A percentile compares a stretch with the other conserved stretches of the same genome.
These are phyloP conservation scores for Gandaritis pyraliata DNA, from an alignment of 2,888 invertebrate species.

Conservation along the genomic window DNA sequence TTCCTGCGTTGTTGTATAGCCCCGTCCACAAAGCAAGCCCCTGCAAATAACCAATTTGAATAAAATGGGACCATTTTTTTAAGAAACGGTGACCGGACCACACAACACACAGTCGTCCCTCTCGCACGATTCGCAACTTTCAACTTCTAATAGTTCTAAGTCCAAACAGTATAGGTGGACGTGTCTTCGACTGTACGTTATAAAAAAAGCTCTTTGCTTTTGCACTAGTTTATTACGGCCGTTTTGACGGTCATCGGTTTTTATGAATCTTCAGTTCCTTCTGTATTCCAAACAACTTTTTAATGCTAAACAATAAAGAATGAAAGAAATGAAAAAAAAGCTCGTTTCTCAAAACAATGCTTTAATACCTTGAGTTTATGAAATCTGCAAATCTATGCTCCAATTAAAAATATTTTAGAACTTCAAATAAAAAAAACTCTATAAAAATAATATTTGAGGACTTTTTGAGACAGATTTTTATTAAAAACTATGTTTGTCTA, in stretches of 20 bases:
- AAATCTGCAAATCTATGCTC: background rate
- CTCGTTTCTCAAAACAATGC: background rate
- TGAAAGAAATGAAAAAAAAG: background rate
- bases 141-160: no score
- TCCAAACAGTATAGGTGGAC: no score
- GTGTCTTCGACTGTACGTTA: no score
- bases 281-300: constrained; percentile 3
- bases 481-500: no score
- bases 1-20: constrained; percentile 7
- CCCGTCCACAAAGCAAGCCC: background rate
- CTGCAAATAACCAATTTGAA: constrained; percentile 20
- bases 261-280: background rate
- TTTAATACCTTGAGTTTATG: background rate
- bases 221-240: no score
- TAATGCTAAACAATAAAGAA: background rate
- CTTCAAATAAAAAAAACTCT: no score
- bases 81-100: background rate
- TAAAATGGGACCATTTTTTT: constrained; percentile 6
- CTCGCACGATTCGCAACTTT: no score
- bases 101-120: no score
- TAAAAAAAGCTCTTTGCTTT: no score
- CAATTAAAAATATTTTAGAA: background rate
- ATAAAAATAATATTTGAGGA: no score
- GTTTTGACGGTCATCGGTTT: background rate
- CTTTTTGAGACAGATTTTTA: no score